A percentile compares a stretch with the other conserved stretches of the same genome.
Conservation (phyloP, 2,888 invertebrate species). For the Hypercompe scribonia region DNA sequence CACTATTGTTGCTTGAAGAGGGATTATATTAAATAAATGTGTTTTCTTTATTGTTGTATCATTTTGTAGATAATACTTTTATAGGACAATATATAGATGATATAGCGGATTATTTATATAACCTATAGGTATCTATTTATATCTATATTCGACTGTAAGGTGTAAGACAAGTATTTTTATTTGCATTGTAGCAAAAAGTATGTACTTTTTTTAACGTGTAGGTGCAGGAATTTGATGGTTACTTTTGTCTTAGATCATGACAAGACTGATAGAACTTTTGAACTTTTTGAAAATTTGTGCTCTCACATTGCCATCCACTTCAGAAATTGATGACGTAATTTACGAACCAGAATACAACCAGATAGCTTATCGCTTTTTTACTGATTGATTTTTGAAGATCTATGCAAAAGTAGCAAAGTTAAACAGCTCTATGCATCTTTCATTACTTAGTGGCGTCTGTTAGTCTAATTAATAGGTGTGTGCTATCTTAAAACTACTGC, state of each 20-base stretch:
- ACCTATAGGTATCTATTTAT: too few relatives aligned
- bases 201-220: neutral
- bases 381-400: neutral
- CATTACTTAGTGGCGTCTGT: neutral
- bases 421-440: neutral
- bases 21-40: constrained; percentile 10
- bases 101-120: neutral
- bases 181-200: neutral
- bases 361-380: neutral
- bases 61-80: neutral
- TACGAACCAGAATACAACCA: neutral
- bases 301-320: neutral
- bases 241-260: neutral
- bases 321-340: neutral
- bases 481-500: neutral
- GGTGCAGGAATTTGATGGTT: neutral
- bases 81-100: neutral
- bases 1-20: constrained; percentile 11
- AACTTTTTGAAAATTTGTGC: neutral
- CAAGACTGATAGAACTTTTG: neutral
- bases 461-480: neutral
- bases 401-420: neutral
- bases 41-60: neutral
- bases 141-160: neutral
- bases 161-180: neutral